These are phyloP conservation scores for Drosophila fuyamai DNA, from an alignment of 1,140 invertebrate species.

Conservation along the genomic window DNA sequence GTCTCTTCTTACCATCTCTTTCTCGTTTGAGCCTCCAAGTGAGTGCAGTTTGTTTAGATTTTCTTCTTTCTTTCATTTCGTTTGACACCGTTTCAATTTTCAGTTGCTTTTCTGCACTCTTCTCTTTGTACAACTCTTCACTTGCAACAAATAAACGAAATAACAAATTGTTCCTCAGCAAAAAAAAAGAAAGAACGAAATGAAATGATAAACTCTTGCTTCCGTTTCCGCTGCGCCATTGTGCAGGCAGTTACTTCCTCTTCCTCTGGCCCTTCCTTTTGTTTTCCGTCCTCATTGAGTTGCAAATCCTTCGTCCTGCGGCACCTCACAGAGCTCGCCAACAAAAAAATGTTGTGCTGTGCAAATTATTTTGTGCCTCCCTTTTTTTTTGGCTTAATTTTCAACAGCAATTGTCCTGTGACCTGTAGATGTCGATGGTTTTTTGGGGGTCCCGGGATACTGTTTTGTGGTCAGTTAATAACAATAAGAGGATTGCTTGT, in stretches of 20 bases:
- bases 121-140: constrained; percentile 44
- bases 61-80: constrained; percentile 33
- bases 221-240: constrained; percentile 84
- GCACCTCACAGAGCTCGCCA: constrained; percentile 33
- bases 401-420: constrained; percentile 22
- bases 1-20: constrained; percentile 8
- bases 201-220: constrained; percentile 73
- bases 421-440: constrained; percentile 14
- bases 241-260: constrained; percentile 67
- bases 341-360: constrained; percentile 22
- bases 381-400: constrained; percentile 33
- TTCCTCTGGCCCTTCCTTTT: constrained; percentile 15
- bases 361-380: constrained; percentile 38
- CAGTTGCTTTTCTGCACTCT: constrained; percentile 49
- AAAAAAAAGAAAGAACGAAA: constrained; percentile 42
- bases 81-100: constrained; percentile 45
- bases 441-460: background rate
- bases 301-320: constrained; percentile 46
- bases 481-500: background rate
- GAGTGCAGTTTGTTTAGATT: constrained; percentile 52
- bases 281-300: constrained; percentile 43
- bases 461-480: constrained; percentile 22
- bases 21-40: constrained; percentile 36
- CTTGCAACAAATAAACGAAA: constrained; percentile 47
- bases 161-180: constrained; percentile 22